A percentile compares a stretch with the other conserved stretches of the same genome.
These are phyloP conservation scores for Pelecanoides urinatrix DNA, from an alignment of 2,113 vertebrate genomes.

Conservation along the genomic window DNA sequence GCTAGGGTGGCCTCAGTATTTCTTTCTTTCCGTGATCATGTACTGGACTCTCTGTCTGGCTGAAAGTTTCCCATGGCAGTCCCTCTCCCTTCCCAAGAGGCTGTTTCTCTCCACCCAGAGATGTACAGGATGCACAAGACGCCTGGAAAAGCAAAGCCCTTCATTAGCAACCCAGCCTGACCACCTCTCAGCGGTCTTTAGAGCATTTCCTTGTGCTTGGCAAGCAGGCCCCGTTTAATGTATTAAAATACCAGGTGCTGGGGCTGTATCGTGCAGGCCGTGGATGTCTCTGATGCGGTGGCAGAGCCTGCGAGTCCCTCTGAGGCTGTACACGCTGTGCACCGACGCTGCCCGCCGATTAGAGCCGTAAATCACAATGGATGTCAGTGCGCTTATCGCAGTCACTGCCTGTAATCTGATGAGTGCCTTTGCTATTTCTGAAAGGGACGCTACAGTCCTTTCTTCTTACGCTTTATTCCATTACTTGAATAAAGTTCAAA, in stretches of 20 bases:
- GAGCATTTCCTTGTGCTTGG: neutral
- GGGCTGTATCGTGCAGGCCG: rapidly evolving
- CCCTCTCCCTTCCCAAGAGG: neutral
- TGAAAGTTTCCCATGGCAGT: neutral
- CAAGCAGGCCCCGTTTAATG: neutral
- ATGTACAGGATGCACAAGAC: neutral
- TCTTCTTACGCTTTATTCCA: neutral
- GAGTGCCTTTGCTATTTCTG: neutral
- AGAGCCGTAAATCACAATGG: neutral
- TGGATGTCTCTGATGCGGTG: rapidly evolving
- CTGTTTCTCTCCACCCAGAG: neutral
- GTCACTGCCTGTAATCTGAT: neutral
- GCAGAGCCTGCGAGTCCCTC: neutral
- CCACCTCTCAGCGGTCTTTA: neutral
- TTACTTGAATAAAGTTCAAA: neutral
- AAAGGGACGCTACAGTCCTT: neutral
- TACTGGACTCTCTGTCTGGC: neutral
- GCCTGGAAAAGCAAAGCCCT: neutral
- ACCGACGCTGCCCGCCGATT: rapidly evolving
- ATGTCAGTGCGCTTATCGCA: rapidly evolving
- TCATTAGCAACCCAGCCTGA: neutral
- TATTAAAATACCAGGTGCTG: no score
- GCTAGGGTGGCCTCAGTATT: neutral
- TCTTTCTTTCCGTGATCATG: neutral
- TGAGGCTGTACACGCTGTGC: rapidly evolving